Percentiles rank a stretch among this genome's conserved stretches.
Evolutionary conservation across 1,140 invertebrate species (phyloP).

Genomic region (Drosophila tristis): DNA sequence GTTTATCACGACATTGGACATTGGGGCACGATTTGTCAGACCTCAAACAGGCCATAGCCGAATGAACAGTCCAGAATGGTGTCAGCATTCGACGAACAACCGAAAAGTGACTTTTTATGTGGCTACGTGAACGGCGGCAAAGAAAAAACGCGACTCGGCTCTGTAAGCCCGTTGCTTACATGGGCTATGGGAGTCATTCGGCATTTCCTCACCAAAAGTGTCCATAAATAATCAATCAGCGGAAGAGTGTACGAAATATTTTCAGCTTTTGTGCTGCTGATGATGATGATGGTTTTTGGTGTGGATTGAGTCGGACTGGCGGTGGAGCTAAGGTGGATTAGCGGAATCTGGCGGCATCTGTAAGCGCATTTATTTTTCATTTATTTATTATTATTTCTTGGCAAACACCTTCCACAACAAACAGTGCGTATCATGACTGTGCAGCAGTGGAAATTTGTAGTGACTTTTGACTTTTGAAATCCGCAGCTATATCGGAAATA

Average conservation of each 20-base stretch:
- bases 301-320: background rate
- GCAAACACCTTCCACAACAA: slow-evolving; percentile 3
- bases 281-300: slow-evolving; percentile 23
- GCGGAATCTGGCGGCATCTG: slow-evolving; percentile 30
- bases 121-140: slow-evolving; percentile 34
- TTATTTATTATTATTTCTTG: slow-evolving; percentile 10
- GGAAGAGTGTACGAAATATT: slow-evolving; percentile 45
- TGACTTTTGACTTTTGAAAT: too few species aligned
- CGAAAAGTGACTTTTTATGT: slow-evolving; percentile 73
- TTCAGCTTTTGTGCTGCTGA: slow-evolving; percentile 19
- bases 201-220: slow-evolving; percentile 37
- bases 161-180: slow-evolving; percentile 38
- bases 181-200: slow-evolving; percentile 24
- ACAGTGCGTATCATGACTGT: slow-evolving; percentile 7
- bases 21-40: slow-evolving; percentile 72
- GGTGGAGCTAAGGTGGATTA: slow-evolving; percentile 13
- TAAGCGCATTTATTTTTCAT: slow-evolving; percentile 9
- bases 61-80: too few species aligned
- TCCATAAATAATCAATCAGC: slow-evolving; percentile 54
- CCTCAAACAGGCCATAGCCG: slow-evolving; percentile 4
- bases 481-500: too few species aligned
- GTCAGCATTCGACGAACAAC: slow-evolving; percentile 30
- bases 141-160: slow-evolving; percentile 33
- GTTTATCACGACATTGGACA: slow-evolving; percentile 68
- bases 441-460: too few species aligned